Conservation (phyloP, 2,888 invertebrate species). For the Drosophila cracens region DNA sequence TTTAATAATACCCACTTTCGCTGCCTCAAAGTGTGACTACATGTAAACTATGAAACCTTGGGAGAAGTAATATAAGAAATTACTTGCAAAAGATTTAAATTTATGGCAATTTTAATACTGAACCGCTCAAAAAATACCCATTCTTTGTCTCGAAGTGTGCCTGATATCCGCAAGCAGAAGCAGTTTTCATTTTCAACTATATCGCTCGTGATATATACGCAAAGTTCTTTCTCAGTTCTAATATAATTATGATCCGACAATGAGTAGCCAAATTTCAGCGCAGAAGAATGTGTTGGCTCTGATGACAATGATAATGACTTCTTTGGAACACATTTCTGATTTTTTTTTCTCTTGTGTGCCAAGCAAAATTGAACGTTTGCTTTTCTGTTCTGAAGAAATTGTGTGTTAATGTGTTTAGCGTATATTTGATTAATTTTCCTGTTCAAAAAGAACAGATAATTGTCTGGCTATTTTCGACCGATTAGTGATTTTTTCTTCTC, state of each 20-base stretch:
- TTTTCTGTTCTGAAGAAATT: conserved; percentile 38
- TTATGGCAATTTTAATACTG: neutral
- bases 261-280: conserved; percentile 38
- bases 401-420: conserved; percentile 62
- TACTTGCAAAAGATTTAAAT: neutral
- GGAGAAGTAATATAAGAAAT: neutral
- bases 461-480: conserved; percentile 31
- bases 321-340: conserved; percentile 8
- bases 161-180: neutral
- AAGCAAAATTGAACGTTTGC: conserved; percentile 52
- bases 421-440: conserved; percentile 38
- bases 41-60: neutral
- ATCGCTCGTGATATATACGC: neutral
- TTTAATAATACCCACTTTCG: neutral
- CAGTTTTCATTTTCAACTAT: neutral
- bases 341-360: conserved; percentile 51
- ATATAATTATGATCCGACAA: conserved; percentile 21
- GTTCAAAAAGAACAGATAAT: conserved; percentile 58
- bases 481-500: conserved; percentile 24
- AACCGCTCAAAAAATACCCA: neutral
- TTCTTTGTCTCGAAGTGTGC: neutral
- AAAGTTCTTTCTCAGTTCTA: neutral
- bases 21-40: neutral
- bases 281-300: conserved; percentile 10
- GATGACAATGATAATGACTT: conserved; percentile 7